A percentile compares a stretch with the other conserved stretches of the same genome.
Conservation (phyloP, 2,797 vertebrate species). For the Eupleurogrammus muticus region DNA sequence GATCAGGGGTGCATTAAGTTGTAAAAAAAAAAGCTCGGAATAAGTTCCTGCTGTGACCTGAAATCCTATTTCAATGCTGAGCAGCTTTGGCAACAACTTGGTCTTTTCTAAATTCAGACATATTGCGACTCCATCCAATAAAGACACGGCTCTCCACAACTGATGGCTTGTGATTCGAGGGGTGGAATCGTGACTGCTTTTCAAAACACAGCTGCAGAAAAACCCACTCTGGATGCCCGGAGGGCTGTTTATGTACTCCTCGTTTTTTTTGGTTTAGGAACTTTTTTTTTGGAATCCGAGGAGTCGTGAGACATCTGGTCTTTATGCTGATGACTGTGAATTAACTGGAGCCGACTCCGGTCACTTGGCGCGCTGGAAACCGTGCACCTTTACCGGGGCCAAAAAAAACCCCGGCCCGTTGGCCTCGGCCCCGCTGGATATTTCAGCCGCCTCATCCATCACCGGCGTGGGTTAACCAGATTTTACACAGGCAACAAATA, state of each 20-base stretch:
- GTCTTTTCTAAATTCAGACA: constrained; percentile 54
- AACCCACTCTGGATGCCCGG: background rate
- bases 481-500: constrained; percentile 31
- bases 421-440: constrained; percentile 20
- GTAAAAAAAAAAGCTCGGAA: constrained; percentile 39
- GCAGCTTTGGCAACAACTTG: constrained; percentile 57
- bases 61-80: constrained; percentile 52
- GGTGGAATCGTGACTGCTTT: constrained; percentile 37
- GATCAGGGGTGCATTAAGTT: constrained; percentile 26
- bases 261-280: constrained; percentile 10
- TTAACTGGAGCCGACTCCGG: constrained; percentile 33
- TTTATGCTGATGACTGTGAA: constrained; percentile 8
- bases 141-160: constrained; percentile 40
- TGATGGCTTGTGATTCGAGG: constrained; percentile 45
- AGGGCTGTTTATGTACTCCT: constrained; percentile 13
- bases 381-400: constrained; percentile 31
- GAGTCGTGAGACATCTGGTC: background rate
- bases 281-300: background rate
- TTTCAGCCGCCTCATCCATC: constrained; percentile 46
- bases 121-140: constrained; percentile 47
- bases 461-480: constrained; percentile 31
- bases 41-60: constrained; percentile 48
- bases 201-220: constrained; percentile 20
- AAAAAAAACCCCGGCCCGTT: constrained; percentile 47
- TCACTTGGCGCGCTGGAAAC: constrained; percentile 29